Conservation (phyloP, 2,113 vertebrate species). For the Pygoscelis adeliae region DNA sequence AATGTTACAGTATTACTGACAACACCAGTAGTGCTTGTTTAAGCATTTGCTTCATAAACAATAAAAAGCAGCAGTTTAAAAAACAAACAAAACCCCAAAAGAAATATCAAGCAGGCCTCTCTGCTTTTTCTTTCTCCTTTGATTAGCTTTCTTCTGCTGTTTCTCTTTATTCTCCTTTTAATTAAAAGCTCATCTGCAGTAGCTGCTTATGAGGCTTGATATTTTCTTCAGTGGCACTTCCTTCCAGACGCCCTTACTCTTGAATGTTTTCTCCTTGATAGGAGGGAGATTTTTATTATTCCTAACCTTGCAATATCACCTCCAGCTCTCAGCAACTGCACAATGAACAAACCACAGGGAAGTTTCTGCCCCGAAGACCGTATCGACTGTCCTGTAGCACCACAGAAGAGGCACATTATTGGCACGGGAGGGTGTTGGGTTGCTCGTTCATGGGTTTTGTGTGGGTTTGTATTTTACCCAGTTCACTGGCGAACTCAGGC, state of each 20-base stretch:
- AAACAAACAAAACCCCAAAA: not conserved
- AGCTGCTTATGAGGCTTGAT: not conserved
- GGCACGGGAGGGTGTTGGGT: not conserved
- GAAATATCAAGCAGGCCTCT: not conserved
- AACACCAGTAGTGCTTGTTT: conserved; percentile 54
- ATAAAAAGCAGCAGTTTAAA: conserved; percentile 44
- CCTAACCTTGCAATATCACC: not conserved
- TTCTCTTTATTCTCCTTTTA: not conserved
- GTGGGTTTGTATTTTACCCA: not conserved
- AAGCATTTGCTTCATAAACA: conserved; percentile 67
- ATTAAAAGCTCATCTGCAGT: not conserved
- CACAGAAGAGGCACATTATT: not conserved
- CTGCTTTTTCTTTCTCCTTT: not conserved
- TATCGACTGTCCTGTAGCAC: not conserved
- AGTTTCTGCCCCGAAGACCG: not conserved
- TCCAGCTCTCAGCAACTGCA: not conserved
- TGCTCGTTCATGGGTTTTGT: fast-evolving
- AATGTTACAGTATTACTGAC: conserved; percentile 73
- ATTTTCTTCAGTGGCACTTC: not conserved
- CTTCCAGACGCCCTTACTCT: not conserved
- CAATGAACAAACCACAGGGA: not conserved
- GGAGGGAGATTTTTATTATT: not conserved
- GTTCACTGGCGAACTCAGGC: not conserved
- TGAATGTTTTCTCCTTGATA: not conserved
- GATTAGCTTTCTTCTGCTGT: conserved; percentile 7